These are phyloP conservation scores for Sphaerophoria rueppellii DNA, from an alignment of 2,888 invertebrate genomes.

Conservation along the genomic window DNA sequence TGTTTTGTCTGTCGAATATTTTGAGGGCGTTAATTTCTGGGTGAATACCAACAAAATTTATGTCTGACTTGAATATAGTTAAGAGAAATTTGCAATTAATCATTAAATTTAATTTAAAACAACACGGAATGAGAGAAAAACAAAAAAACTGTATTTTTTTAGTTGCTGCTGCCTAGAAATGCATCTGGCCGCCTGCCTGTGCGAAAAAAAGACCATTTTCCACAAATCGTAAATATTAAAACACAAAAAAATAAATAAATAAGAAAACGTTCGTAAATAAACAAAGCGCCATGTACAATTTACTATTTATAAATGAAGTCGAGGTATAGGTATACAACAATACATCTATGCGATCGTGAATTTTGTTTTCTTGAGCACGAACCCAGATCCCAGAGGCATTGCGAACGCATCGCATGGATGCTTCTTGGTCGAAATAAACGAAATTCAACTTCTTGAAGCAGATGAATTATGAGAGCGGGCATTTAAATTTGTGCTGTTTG, in stretches of 20 bases:
- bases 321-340: conserved; percentile 36
- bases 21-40: conserved; percentile 19
- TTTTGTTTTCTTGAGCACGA: conserved; percentile 40
- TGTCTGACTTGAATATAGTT: conserved; percentile 62
- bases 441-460: conserved; percentile 2
- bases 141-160: background rate
- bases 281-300: conserved; percentile 36
- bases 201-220: conserved; percentile 7
- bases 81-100: conserved; percentile 53
- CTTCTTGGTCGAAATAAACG: conserved; percentile 5
- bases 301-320: too few relatives aligned
- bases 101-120: conserved; percentile 36
- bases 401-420: conserved; percentile 7
- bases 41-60: conserved; percentile 58
- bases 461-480: conserved; percentile 56
- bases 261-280: conserved; percentile 57
- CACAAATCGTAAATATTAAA: conserved; percentile 47
- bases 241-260: conserved; percentile 38
- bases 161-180: conserved; percentile 3
- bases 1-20: background rate
- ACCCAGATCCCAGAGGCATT: background rate
- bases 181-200: background rate
- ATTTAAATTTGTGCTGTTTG: conserved; percentile 24
- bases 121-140: conserved; percentile 4
- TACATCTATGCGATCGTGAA: conserved; percentile 42